phyloP scores from a whole-genome alignment of 2,797 vertebrate genomes.

The Phoebastria nigripes region DNA sequence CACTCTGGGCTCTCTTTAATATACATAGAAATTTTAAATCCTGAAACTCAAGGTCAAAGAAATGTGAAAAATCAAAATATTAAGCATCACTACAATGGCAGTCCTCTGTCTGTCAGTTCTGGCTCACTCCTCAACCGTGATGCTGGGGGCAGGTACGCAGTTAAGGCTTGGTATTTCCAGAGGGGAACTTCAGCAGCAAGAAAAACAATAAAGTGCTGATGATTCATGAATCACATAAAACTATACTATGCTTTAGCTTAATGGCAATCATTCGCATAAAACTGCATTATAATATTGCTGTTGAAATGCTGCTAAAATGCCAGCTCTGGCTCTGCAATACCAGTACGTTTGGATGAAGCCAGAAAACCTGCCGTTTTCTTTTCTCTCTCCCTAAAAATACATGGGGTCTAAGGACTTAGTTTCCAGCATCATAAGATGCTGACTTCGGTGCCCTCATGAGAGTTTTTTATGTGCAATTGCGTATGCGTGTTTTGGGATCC shows the following conservation, averaged over 20 bases:
- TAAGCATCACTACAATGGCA: not conserved
- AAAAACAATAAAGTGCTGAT: not conserved
- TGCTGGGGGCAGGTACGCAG: rapidly evolving
- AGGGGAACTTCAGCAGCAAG: not conserved
- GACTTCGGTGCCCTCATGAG: not conserved
- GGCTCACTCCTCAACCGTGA: not conserved
- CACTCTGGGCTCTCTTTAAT: not conserved
- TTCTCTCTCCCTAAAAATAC: not conserved
- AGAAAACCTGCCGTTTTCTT: rapidly evolving
- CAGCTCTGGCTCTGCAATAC: not conserved
- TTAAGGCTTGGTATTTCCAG: not conserved
- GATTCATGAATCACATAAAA: not conserved
- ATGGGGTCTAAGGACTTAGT: not conserved
- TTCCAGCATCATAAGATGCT: not conserved
- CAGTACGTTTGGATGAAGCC: not conserved
- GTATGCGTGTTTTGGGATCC: not conserved
- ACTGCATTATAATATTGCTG: not conserved
- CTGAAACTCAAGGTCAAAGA: not conserved
- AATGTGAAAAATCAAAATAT: not conserved
- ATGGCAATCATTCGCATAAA: not conserved
- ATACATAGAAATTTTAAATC: not conserved
- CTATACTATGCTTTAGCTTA: not conserved
- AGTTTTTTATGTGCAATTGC: not conserved
- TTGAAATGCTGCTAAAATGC: not conserved
- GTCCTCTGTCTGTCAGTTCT: not conserved